Conservation (phyloP, 2,797 vertebrate species). For the Cryptoblepharus egeriae region DNA sequence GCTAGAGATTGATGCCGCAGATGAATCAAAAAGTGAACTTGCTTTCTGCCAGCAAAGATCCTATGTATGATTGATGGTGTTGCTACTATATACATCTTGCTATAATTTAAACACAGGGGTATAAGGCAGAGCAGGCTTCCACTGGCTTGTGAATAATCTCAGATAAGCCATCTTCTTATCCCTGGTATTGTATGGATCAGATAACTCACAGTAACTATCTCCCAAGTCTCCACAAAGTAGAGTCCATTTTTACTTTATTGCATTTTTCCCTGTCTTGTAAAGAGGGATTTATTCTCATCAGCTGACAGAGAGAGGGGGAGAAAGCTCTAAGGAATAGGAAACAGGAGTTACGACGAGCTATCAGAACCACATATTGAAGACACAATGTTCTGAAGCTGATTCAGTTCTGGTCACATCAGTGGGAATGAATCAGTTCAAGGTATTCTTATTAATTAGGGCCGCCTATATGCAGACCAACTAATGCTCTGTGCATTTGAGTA, state of each 20-base stretch:
- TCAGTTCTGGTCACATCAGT: not conserved
- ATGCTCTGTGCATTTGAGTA: not conserved
- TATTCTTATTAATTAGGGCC: not conserved
- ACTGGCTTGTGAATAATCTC: conserved; percentile 43
- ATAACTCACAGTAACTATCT: conserved; percentile 42
- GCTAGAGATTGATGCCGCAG: conserved; percentile 24
- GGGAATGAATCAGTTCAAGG: not conserved
- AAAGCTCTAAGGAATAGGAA: not conserved
- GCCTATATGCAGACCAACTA: not conserved
- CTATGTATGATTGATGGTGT: conserved; percentile 6
- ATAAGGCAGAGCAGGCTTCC: conserved; percentile 32
- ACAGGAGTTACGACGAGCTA: conserved; percentile 23
- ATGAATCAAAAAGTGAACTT: conserved; percentile 5
- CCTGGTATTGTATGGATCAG: conserved; percentile 20
- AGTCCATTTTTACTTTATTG: conserved; percentile 1
- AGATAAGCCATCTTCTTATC: conserved; percentile 25
- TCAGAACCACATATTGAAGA: not conserved
- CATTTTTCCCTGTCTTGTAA: conserved; percentile 9
- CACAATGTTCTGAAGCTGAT: not conserved
- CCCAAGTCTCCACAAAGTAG: conserved; percentile 40
- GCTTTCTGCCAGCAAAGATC: conserved; percentile 16
- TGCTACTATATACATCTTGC: conserved; percentile 23
- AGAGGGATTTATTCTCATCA: conserved; percentile 37
- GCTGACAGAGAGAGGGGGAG: conserved; percentile 3
- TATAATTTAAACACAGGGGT: conserved; percentile 45